Evolutionary conservation across 2,888 invertebrate genomes (phyloP), one percentile per base, ranked within the genome.

Genomic region (Aleiodes alternator): DNA sequence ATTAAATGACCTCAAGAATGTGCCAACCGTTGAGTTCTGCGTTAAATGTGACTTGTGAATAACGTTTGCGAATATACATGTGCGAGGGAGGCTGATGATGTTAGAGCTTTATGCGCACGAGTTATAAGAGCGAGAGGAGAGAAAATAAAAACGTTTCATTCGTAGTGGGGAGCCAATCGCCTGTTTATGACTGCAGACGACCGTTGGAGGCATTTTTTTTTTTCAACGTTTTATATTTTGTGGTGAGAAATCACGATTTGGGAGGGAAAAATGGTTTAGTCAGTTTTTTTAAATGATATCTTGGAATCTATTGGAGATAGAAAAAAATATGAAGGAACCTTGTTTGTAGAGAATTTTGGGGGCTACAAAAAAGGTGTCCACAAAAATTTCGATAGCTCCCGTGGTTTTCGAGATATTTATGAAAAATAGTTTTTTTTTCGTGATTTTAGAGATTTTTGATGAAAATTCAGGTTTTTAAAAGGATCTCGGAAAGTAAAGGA

Each of bases 31-130:
- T 61, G 61, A 43, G 38, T 38, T 61, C 61, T 34, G 43, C 61
- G 61, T 64, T 64, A 64, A 43, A 64, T 64, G 64, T 64, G 64
- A 64, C 64, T 64, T 64, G 48, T 43, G 64, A 64, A 64, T 64
- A 64, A 23, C 38, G 64, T 64, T 64, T 64, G 64, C 64, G 48
- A 64, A 64, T 48, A 64, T 48, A 23, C 48, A 64, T 48, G 48
- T 64, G 64, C 43, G 64, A 64, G 64, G 43, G 43, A 64, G 48
- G 43, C 43, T 43, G 34, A n/a, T 64, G 64, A 48, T 61, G 61
- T 16, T n/a, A n/a, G 48, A 43, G 43, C 64, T 9, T 14, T 16
- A 16, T 11, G 29, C 3, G 56, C 16, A 23, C 48, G 43, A 43
- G 43, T 43, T 43, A 16, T 11, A 34, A 64, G 61, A 38, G 23